These are phyloP conservation scores for Acanthosepion lycidas DNA, from an alignment of 2,888 invertebrate species.

Conservation along the genomic window DNA sequence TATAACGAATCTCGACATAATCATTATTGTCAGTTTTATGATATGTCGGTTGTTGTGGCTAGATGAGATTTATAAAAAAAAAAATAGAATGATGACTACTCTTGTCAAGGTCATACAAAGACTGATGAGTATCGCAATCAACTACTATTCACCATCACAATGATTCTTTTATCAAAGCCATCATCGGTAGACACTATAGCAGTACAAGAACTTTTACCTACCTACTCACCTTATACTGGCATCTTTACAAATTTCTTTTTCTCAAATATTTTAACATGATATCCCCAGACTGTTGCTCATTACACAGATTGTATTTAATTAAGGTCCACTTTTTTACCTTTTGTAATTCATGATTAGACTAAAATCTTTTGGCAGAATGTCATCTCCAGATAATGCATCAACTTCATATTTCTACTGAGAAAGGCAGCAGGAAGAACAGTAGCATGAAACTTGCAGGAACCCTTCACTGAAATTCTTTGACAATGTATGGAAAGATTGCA, in stretches of 20 bases:
- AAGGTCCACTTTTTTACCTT: background rate
- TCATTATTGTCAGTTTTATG: too few relatives aligned
- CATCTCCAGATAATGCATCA: background rate
- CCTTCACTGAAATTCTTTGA: background rate
- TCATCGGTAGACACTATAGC: background rate
- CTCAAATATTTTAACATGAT: background rate
- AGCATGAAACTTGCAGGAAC: background rate
- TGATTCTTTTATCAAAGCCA: background rate
- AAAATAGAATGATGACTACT: too few relatives aligned
- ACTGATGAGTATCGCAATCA: too few relatives aligned
- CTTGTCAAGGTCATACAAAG: too few relatives aligned
- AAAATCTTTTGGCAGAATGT: background rate
- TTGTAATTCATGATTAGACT: background rate
- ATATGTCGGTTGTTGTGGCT: too few relatives aligned
- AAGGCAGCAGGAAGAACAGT: background rate
- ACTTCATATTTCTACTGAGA: background rate
- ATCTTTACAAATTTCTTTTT: background rate
- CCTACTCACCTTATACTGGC: background rate
- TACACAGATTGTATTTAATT: constrained; percentile 5
- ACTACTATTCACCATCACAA: too few relatives aligned
- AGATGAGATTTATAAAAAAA: too few relatives aligned
- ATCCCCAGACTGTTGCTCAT: background rate
- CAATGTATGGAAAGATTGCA: too few relatives aligned
- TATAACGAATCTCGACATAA: too few relatives aligned
- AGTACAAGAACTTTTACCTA: background rate